These are phyloP conservation scores for Dinoponera quadriceps DNA, from an alignment of 1,140 invertebrate species.

Conservation along the genomic window DNA sequence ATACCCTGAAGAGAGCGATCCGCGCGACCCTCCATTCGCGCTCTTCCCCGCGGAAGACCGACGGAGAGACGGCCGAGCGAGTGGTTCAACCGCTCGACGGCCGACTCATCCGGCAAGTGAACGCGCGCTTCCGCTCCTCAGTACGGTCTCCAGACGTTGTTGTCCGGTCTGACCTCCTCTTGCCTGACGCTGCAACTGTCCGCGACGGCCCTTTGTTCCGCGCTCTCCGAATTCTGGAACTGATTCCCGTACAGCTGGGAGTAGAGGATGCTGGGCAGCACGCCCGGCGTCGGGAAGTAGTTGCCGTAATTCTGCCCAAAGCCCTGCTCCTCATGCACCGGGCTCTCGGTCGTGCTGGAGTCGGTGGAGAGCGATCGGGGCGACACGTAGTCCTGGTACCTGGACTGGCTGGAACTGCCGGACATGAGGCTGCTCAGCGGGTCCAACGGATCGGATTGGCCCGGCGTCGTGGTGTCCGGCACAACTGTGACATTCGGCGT, in stretches of 20 bases:
- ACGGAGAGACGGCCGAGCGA: not conserved
- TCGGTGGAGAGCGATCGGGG: constrained; percentile 92
- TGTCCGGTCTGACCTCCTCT: constrained; percentile 85
- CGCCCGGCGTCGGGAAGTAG: constrained; percentile 89
- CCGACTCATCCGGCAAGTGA: constrained; percentile 28
- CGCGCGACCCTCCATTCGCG: constrained; percentile 12
- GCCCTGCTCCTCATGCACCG: constrained; percentile 90
- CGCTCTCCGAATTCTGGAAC: constrained; percentile 88
- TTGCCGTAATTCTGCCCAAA: constrained; percentile 89
- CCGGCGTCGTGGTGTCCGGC: constrained; percentile 90
- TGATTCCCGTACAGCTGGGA: constrained; percentile 94
- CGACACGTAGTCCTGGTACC: constrained; percentile 85
- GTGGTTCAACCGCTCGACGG: constrained; percentile 8
- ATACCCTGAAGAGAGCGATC: constrained; percentile 19
- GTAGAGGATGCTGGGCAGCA: constrained; percentile 92
- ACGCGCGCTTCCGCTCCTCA: constrained; percentile 66
- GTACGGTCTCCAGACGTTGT: constrained; percentile 85
- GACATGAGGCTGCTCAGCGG: constrained; percentile 89
- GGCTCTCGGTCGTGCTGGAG: constrained; percentile 93
- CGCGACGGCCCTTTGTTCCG: constrained; percentile 80
- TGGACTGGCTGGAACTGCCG: constrained; percentile 79
- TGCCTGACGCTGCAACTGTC: constrained; percentile 84
- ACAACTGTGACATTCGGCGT: constrained; percentile 85
- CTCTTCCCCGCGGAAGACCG: not conserved
- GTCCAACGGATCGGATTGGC: constrained; percentile 87